These are phyloP conservation scores for Microcaecilia unicolor DNA, from an alignment of 2,797 vertebrate genomes.

Conservation along the genomic window DNA sequence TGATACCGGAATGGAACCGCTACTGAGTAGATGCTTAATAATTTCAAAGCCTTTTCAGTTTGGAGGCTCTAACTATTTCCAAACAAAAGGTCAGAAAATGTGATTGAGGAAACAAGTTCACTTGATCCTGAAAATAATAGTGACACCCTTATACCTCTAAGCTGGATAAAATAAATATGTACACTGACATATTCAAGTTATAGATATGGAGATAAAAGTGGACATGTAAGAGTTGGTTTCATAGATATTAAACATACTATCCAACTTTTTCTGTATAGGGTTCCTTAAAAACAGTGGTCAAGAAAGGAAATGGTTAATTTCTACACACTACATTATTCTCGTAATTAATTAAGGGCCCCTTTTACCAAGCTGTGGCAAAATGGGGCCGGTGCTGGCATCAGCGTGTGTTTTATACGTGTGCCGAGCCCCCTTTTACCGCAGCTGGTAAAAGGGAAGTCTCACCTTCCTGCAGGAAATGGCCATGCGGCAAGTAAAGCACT, in stretches of 20 bases:
- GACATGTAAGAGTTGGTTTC: no score
- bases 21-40: conserved; percentile 75
- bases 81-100: conserved; percentile 84
- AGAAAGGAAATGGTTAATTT: conserved; percentile 31
- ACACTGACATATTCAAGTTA: conserved; percentile 18
- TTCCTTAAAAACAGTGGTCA: conserved; percentile 30
- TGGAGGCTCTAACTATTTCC: conserved; percentile 92
- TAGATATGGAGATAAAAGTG: no score
- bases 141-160: conserved; percentile 73
- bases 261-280: conserved; percentile 24
- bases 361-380: no score
- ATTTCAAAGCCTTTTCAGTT: conserved; percentile 65
- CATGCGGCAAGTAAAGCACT: no score
- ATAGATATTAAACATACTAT: conserved; percentile 37
- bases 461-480: no score
- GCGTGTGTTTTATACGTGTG: no score
- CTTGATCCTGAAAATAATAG: conserved; percentile 84
- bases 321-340: no score
- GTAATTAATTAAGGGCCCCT: no score
- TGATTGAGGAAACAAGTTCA: conserved; percentile 87
- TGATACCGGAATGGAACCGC: conserved; percentile 70
- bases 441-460: no score
- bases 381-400: no score
- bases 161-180: conserved; percentile 18
- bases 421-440: no score